Percentiles rank a stretch among this genome's conserved stretches.
Conservation (phyloP, 1,140 invertebrate species). For the Cyrtorhinus lividipennis region DNA sequence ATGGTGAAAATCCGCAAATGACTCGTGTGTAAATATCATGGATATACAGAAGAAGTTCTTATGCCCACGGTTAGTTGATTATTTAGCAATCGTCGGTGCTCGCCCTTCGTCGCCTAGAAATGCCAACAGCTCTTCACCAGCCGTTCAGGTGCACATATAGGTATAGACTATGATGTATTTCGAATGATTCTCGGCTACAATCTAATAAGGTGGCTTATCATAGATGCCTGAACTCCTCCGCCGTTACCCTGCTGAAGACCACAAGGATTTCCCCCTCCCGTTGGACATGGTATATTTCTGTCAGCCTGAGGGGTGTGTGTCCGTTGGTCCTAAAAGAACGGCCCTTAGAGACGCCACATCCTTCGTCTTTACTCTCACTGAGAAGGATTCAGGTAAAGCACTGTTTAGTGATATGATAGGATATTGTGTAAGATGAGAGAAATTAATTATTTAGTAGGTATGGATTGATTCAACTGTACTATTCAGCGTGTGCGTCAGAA, state of each 20-base stretch:
- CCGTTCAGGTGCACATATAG: constrained; percentile 46
- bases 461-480: too few species aligned
- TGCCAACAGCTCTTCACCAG: constrained; percentile 37
- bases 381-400: constrained; percentile 94
- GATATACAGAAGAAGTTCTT: constrained; percentile 64
- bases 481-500: too few species aligned
- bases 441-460: background rate
- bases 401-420: too few species aligned
- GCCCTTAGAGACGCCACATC: constrained; percentile 79
- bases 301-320: constrained; percentile 95
- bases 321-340: constrained; percentile 70
- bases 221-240: constrained; percentile 79
- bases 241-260: constrained; percentile 93
- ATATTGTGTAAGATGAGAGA: background rate
- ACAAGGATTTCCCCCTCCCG: constrained; percentile 92
- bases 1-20: background rate
- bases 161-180: constrained; percentile 17
- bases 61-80: constrained; percentile 79
- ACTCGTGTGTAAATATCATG: constrained; percentile 25
- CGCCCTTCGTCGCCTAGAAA: constrained; percentile 50
- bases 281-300: constrained; percentile 99
- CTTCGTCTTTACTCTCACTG: constrained; percentile 96
- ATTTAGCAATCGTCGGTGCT: constrained; percentile 89
- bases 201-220: constrained; percentile 3
- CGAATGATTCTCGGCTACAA: background rate